Base-by-base conservation (phyloP, 2,888 invertebrate genomes). In the Pomacea canaliculata region DNA sequence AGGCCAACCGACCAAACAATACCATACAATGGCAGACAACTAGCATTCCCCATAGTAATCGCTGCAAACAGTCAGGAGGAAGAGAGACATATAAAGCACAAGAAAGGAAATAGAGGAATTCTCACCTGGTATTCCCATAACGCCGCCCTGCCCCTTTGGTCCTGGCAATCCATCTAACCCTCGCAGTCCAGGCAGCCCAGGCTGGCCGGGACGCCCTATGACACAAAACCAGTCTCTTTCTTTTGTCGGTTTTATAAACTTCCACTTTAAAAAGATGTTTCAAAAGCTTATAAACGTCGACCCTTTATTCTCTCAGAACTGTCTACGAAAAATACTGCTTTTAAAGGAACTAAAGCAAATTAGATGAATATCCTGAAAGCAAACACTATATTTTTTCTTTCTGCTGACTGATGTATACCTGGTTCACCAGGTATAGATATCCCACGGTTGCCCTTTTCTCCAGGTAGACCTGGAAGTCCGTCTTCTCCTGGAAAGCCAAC, bases 381-480 rank as follows among this genome's bases (percentile, higher is more conserved):
- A 37, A 37, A 37, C 37, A 37, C 37, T 23, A 23, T 23, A 23
- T 23, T 23, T 23, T 37, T 37, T 37, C 5, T 37, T 37, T 37
- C 5, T 37, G 37, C 3, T 37, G 37, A 37, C 37, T 37, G 37
- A 10, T 16, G 18, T 66, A 63, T 71, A 81, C 81, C 81, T 73
- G 76, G 65, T 63, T 76, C 78, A 76, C 81, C 80, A 46, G 72
- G 63, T 18, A 80, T 68, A 49, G 70, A 71, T 7, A 7, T n/a
- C 13, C 80, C 80, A 23, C 59, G 73, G n/a, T 81, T 82, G 72
- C 90, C 90, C 73, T 84, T 86, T 66, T 49, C 62, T n/a, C 90
- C 90, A 89, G 94, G 94, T 76, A 85, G 75, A 46, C 83, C 79
- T 62, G 83, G 79, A 0, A 78, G 49, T 19, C 89, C 90, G 60